phyloP scores from a whole-genome alignment of 2,888 invertebrate species.

The Zhuqinia jingwanae region DNA sequence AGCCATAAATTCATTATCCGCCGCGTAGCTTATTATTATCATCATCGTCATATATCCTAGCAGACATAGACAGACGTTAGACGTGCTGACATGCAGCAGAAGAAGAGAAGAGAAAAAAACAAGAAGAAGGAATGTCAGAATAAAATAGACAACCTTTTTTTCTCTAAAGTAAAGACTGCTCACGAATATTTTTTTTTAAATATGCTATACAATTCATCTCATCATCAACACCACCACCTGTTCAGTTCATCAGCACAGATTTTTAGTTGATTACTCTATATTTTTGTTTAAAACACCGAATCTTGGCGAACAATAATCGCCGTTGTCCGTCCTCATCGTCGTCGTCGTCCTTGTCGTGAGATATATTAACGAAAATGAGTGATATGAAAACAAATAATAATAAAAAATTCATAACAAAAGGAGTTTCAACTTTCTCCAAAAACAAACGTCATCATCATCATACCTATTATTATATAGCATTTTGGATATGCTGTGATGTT shows the following conservation, averaged over 20 bases:
- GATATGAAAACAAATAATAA: neutral
- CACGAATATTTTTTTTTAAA: too few relatives aligned
- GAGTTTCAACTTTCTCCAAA: constrained; percentile 34
- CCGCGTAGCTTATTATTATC: too few relatives aligned
- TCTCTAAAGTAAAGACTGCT: too few relatives aligned
- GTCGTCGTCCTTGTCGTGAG: constrained; percentile 48
- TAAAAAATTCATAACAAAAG: constrained; percentile 26
- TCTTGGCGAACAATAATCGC: neutral
- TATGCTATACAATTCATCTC: neutral
- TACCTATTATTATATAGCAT: neutral
- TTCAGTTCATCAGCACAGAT: neutral
- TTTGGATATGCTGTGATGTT: too few relatives aligned
- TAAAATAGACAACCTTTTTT: too few relatives aligned
- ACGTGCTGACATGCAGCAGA: too few relatives aligned
- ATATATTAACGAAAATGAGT: constrained; percentile 16
- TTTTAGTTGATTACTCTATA: constrained; percentile 36
- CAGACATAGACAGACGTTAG: too few relatives aligned
- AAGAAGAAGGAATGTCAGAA: too few relatives aligned
- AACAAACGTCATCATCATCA: constrained; percentile 17
- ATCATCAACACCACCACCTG: constrained; percentile 6
- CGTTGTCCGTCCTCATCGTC: constrained; percentile 3
- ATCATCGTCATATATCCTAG: too few relatives aligned
- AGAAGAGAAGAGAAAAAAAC: constrained; percentile 38
- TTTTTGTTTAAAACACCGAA: constrained; percentile 19
- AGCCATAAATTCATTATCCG: too few relatives aligned